phyloP scores from a whole-genome alignment of 2,113 vertebrate species.

The Larimichthys crocea region DNA sequence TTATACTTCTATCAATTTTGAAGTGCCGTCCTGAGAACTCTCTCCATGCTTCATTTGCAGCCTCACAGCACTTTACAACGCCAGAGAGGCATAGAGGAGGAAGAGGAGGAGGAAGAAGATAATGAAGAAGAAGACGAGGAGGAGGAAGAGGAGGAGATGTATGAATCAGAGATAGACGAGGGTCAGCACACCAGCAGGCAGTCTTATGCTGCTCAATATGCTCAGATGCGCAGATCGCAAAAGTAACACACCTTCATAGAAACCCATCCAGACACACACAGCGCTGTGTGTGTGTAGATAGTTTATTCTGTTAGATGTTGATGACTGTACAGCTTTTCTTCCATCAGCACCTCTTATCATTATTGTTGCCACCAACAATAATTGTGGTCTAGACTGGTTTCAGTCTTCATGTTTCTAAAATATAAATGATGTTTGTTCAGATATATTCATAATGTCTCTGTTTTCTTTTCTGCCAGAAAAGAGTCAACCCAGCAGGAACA shows the following conservation, averaged over 20 bases:
- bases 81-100: slow-evolving; percentile 63
- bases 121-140: slow-evolving; percentile 57
- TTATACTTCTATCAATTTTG: not conserved
- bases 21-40: not conserved
- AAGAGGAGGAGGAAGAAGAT: slow-evolving; percentile 49
- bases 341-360: not conserved
- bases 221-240: slow-evolving; percentile 46
- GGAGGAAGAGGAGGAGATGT: slow-evolving; percentile 59
- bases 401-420: no score
- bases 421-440: no score
- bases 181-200: slow-evolving; percentile 48
- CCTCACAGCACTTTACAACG: slow-evolving; percentile 45
- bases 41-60: slow-evolving; percentile 44
- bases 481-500: not conserved
- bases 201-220: slow-evolving; percentile 75
- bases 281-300: not conserved
- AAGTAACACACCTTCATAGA: not conserved
- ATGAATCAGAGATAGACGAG: slow-evolving; percentile 59
- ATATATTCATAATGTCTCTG: no score
- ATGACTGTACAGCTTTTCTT: not conserved
- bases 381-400: no score
- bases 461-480: no score
- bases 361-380: not conserved
- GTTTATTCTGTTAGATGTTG: no score
- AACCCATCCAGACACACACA: not conserved